These are phyloP conservation scores for Neodontobutis hainanensis DNA, from an alignment of 2,113 vertebrate species.

Conservation along the genomic window DNA sequence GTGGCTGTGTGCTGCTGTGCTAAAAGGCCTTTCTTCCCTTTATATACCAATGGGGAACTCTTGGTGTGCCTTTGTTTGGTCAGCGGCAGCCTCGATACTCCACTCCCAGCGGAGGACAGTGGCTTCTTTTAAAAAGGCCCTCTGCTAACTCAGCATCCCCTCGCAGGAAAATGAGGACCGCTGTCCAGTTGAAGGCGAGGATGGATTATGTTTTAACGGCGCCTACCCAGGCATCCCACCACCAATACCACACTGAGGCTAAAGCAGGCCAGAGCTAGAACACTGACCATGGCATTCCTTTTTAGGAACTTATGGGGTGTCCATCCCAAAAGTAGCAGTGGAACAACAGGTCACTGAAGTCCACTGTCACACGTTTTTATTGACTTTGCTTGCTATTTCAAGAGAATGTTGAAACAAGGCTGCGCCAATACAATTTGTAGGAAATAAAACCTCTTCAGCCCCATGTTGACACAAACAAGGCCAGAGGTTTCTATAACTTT, in stretches of 20 bases:
- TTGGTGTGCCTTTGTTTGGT: slow-evolving; percentile 53
- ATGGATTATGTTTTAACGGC: slow-evolving; percentile 65
- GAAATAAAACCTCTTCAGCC: neutral
- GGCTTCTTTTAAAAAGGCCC: slow-evolving; percentile 52
- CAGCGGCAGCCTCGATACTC: slow-evolving; percentile 24
- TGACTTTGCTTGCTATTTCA: no score
- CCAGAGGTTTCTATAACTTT: neutral
- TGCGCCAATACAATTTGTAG: neutral
- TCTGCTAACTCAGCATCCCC: slow-evolving; percentile 61
- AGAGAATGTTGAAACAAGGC: neutral
- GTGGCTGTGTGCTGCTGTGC: slow-evolving; percentile 37
- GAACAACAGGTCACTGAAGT: slow-evolving; percentile 13
- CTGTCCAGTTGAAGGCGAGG: slow-evolving; percentile 49
- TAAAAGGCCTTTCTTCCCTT: slow-evolving; percentile 36
- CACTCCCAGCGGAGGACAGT: slow-evolving; percentile 52
- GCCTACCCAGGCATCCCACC: slow-evolving; percentile 72
- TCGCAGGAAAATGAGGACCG: slow-evolving; percentile 46
- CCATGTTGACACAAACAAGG: slow-evolving; percentile 1
- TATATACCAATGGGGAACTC: slow-evolving; percentile 31
- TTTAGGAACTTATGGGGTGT: slow-evolving; percentile 9
- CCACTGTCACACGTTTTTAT: neutral
- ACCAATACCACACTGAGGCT: slow-evolving; percentile 59
- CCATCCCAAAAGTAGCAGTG: slow-evolving; percentile 2
- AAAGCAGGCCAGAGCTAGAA: slow-evolving; percentile 33
- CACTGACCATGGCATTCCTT: slow-evolving; percentile 36